Evolutionary conservation across 2,888 invertebrate genomes (phyloP).

Genomic region (Patella pellucida): DNA sequence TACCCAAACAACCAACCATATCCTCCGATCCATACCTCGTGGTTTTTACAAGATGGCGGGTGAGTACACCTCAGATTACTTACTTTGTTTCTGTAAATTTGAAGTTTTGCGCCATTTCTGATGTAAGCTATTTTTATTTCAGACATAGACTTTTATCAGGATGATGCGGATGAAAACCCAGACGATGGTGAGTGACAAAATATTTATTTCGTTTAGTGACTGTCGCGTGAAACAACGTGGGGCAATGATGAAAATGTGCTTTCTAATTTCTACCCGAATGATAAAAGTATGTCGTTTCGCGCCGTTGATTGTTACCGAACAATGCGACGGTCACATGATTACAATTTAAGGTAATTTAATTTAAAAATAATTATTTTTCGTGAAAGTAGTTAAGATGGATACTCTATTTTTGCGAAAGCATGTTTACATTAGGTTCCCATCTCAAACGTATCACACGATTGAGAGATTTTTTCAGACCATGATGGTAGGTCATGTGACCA

Average conservation of each 20-base stretch:
- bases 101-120: constrained; percentile 48
- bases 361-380: constrained; percentile 19
- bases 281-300: constrained; percentile 41
- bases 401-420: constrained; percentile 35
- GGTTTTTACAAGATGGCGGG: constrained; percentile 69
- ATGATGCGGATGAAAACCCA: constrained; percentile 59
- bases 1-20: constrained; percentile 43
- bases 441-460: constrained; percentile 62
- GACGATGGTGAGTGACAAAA: constrained; percentile 61
- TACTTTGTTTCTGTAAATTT: constrained; percentile 59
- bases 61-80: constrained; percentile 66
- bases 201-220: constrained; percentile 36
- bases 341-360: constrained; percentile 15
- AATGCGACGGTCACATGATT: constrained; percentile 27
- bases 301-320: constrained; percentile 33
- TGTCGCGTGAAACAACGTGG: constrained; percentile 51
- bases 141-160: constrained; percentile 67
- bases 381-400: constrained; percentile 14
- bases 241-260: constrained; percentile 52
- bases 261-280: constrained; percentile 50
- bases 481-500: constrained; percentile 65
- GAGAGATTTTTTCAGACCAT: constrained; percentile 58
- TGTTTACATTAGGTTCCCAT: constrained; percentile 52
- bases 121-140: constrained; percentile 54
- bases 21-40: constrained; percentile 54